Percentiles rank a stretch among this genome's conserved stretches.
These are phyloP conservation scores for Drosophila grimshawi DNA, from an alignment of 1,140 invertebrate species.

Conservation along the genomic window DNA sequence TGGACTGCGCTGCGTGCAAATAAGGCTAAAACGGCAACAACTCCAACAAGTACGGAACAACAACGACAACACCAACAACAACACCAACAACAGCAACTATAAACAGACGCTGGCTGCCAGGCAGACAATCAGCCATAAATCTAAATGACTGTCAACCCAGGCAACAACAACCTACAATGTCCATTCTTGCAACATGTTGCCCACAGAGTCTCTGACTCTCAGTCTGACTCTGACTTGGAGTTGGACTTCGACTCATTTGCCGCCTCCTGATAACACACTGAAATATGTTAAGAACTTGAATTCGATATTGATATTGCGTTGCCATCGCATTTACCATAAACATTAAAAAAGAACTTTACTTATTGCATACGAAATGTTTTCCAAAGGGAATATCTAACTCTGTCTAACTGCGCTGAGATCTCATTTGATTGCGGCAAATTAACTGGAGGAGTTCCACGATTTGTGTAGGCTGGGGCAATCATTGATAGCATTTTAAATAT, in stretches of 20 bases:
- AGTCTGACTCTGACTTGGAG: background rate
- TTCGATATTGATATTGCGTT: conserved; percentile 69
- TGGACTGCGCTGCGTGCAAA: conserved; percentile 56
- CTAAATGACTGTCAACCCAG: conserved; percentile 82
- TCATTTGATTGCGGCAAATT: conserved; percentile 10
- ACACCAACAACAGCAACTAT: conserved; percentile 45
- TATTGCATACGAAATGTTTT: conserved; percentile 48
- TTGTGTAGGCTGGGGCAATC: background rate
- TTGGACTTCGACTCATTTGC: conserved; percentile 66
- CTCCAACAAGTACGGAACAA: conserved; percentile 27
- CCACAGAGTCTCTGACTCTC: conserved; percentile 21
- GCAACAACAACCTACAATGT: conserved; percentile 71
- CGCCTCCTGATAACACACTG: conserved; percentile 78
- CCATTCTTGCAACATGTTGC: conserved; percentile 74
- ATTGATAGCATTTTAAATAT: no score
- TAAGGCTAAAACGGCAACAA: conserved; percentile 52
- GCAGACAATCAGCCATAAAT: conserved; percentile 83
- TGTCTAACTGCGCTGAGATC: background rate
- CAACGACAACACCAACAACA: conserved; percentile 8
- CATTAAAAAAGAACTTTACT: conserved; percentile 61
- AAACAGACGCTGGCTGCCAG: conserved; percentile 68
- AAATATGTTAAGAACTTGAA: conserved; percentile 75
- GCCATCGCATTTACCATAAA: conserved; percentile 73
- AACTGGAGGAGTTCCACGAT: conserved; percentile 9
- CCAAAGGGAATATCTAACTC: background rate